Evolutionary conservation across 2,797 vertebrate genomes (phyloP).

Genomic region (Melanitta fusca): DNA sequence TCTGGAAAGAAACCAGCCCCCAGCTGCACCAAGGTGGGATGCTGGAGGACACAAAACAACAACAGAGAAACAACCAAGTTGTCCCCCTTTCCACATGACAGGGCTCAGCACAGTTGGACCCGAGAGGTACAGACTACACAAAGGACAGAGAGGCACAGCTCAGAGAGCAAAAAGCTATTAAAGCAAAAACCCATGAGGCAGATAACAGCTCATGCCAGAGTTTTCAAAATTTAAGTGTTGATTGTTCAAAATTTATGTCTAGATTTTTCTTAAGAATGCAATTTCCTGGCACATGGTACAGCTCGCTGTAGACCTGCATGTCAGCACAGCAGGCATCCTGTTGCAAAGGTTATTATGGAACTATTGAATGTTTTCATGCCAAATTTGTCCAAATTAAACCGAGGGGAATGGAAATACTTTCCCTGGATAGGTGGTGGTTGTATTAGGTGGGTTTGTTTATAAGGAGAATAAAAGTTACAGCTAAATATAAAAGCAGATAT

Average conservation of each 20-base stretch:
- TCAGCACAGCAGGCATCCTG: conserved; percentile 78
- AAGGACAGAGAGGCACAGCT: conserved; percentile 7
- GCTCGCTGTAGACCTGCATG: conserved; percentile 65
- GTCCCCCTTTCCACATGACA: neutral
- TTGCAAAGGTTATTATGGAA: conserved; percentile 79
- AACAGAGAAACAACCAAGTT: neutral
- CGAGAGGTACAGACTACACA: neutral
- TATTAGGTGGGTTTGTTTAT: conserved; percentile 78
- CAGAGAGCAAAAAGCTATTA: conserved; percentile 44
- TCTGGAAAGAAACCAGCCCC: neutral
- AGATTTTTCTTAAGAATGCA: conserved; percentile 77
- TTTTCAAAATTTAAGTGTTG: conserved; percentile 71
- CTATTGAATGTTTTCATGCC: conserved; percentile 69
- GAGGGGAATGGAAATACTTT: conserved; percentile 71
- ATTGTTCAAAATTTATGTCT: conserved; percentile 74
- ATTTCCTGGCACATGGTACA: conserved; percentile 77
- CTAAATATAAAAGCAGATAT: conserved; percentile 81
- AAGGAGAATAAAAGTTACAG: conserved; percentile 73
- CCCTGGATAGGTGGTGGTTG: conserved; percentile 53
- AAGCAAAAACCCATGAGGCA: conserved; percentile 57
- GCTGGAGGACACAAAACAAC: neutral
- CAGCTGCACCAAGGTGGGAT: neutral
- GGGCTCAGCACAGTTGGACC: neutral
- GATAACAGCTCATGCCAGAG: conserved; percentile 72
- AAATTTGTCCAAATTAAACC: conserved; percentile 76